A percentile compares a stretch with the other conserved stretches of the same genome.
These are phyloP conservation scores for Sinhomidia bicolor DNA, from an alignment of 2,888 invertebrate genomes.

Conservation along the genomic window DNA sequence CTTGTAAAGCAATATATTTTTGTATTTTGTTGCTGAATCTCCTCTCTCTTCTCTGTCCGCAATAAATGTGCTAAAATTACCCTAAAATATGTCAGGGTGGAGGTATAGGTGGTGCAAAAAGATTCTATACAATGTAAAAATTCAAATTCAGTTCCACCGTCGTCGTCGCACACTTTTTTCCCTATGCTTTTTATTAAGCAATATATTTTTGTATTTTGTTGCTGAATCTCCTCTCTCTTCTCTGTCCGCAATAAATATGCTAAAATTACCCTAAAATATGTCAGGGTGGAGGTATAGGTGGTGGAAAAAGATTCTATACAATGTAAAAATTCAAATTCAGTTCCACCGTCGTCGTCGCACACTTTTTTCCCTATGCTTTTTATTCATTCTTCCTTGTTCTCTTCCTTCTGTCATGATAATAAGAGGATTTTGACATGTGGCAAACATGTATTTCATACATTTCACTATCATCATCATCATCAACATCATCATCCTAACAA, in stretches of 20 bases:
- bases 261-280: slow-evolving; percentile 48
- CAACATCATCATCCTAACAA: too few species aligned
- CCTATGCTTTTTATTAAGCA: slow-evolving; percentile 7
- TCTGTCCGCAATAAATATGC: slow-evolving; percentile 48
- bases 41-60: background rate
- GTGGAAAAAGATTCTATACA: slow-evolving; percentile 22
- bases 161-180: background rate
- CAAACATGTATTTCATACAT: slow-evolving; percentile 41
- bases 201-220: too few species aligned
- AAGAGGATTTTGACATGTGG: slow-evolving; percentile 43
- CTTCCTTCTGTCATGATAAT: slow-evolving; percentile 1
- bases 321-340: slow-evolving; percentile 11
- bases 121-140: slow-evolving; percentile 2
- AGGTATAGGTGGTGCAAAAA: too few species aligned
- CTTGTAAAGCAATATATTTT: slow-evolving; percentile 25
- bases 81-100: slow-evolving; percentile 26
- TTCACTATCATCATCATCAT: background rate
- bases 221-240: background rate
- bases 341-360: background rate
- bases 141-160: slow-evolving; percentile 1
- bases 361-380: background rate
- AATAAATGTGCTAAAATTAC: slow-evolving; percentile 58
- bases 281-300: slow-evolving; percentile 9
- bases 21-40: slow-evolving; percentile 24
- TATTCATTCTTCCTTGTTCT: background rate